These are phyloP conservation scores for Pseudachorutes palmiensis DNA, from an alignment of 1,140 invertebrate genomes.

Conservation along the genomic window DNA sequence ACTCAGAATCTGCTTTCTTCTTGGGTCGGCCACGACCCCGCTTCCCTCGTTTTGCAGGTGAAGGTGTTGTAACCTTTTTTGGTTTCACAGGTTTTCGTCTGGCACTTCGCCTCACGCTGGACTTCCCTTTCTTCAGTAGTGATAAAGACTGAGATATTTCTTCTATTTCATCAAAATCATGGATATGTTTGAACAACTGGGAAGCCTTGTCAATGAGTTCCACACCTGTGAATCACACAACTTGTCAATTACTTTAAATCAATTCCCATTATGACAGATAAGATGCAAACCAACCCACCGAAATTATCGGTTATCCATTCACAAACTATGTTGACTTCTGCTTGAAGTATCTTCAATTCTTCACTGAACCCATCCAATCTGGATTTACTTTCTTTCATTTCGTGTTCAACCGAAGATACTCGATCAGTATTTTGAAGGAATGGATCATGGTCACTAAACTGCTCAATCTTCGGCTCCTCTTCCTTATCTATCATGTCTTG, in stretches of 20 bases:
- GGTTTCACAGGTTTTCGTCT: background rate
- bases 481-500: background rate
- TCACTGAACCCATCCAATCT: slow-evolving; percentile 11
- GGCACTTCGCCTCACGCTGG: background rate
- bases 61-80: background rate
- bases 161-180: slow-evolving; percentile 21
- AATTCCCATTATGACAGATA: background rate
- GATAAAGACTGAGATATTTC: slow-evolving; percentile 17
- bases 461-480: background rate
- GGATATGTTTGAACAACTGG: slow-evolving; percentile 23
- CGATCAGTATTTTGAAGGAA: background rate
- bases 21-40: background rate
- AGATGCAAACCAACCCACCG: slow-evolving; percentile 7
- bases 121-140: background rate
- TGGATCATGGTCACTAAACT: background rate
- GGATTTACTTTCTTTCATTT: slow-evolving; percentile 9
- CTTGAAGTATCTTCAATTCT: slow-evolving; percentile 18
- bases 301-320: slow-evolving; percentile 23
- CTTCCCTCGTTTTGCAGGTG: background rate
- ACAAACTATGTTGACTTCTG: slow-evolving; percentile 22
- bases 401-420: slow-evolving; percentile 13
- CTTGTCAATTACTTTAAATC: too few relatives aligned
- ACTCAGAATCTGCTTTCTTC: background rate
- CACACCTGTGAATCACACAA: slow-evolving; percentile 14
- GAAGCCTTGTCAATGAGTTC: slow-evolving; percentile 22